phyloP scores from a whole-genome alignment of 1,140 invertebrate species.

The Alviniconcha marisindica region DNA sequence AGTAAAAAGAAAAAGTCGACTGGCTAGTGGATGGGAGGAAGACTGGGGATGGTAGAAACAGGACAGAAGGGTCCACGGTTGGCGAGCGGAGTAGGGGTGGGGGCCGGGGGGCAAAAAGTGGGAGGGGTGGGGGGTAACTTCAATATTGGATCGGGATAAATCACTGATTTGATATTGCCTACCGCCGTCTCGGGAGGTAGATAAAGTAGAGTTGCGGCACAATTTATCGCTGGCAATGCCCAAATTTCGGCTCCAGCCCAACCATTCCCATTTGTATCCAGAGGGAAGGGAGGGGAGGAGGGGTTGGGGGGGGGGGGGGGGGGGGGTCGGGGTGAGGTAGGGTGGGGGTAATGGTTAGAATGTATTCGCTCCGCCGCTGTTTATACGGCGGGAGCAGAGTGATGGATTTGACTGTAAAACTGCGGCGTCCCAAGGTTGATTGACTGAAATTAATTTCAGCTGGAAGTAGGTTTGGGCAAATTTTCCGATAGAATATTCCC shows the following conservation, averaged over 20 bases:
- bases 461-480: too few species aligned
- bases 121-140: not conserved
- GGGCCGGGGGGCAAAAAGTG: not conserved
- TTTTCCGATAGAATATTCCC: too few species aligned
- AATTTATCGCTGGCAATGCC: not conserved
- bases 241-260: not conserved
- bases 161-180: slow-evolving; percentile 39
- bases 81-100: not conserved
- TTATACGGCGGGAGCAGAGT: not conserved
- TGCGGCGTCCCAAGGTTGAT: not conserved
- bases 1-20: too few species aligned
- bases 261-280: not conserved
- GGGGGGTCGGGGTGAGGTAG: too few species aligned
- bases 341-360: not conserved
- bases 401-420: not conserved
- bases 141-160: slow-evolving; percentile 37
- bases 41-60: not conserved
- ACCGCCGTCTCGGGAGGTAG: slow-evolving; percentile 7
- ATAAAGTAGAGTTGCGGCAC: not conserved
- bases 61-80: too few species aligned
- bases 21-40: not conserved
- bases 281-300: not conserved
- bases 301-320: not conserved
- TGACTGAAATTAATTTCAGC: too few species aligned
- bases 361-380: not conserved